Evolutionary conservation across 2,888 invertebrate genomes (phyloP), one percentile per base, ranked within the genome.

Genomic region (Pilophorus perplexus): DNA sequence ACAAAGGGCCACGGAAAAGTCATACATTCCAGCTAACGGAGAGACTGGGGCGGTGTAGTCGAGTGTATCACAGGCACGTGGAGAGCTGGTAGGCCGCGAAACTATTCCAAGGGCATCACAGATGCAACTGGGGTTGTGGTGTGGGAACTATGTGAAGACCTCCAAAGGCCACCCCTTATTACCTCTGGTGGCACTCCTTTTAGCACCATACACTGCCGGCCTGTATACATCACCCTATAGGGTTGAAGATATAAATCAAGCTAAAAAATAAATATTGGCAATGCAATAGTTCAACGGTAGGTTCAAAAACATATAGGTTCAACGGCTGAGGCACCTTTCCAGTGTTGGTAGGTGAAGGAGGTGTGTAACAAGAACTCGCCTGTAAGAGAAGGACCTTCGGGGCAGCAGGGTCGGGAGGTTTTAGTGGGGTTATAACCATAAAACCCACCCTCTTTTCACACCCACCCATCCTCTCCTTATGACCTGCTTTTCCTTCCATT

Each of bases 71-170:
- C 22, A 22, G 10, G 10, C n/a, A n/a, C 2, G 20, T 20, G 10
- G 12, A 18, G 52, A 28, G 28, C 8, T 10, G n/a, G 33, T 10
- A 18, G n/a, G 12, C 28, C 14, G 20, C 28, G 16, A 52, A 52
- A 52, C 52, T 52, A 52, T 52, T 52, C 20, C 52, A 52, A 52
- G 16, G 52, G 14, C 52, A n/a, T n/a, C n/a, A n/a, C n/a, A 52
- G 52, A 18, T 33, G 52, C 52, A 52, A 27, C 25, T 20, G 2
- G 14, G 52, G n/a, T n/a, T n/a, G 52, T 5, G 14, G 28, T 28
- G 16, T 14, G 33, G 20, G 28, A 52, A 52, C 23, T 52, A 52
- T 52, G 28, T 18, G 28, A 52, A 33, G 52, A 52, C 25, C 33
- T 27, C 27, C 1, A 28, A n/a, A n/a, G 16, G 25, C 27, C 33